Conservation (phyloP, 2,113 vertebrate genomes). For the Chaetura pelagica region DNA sequence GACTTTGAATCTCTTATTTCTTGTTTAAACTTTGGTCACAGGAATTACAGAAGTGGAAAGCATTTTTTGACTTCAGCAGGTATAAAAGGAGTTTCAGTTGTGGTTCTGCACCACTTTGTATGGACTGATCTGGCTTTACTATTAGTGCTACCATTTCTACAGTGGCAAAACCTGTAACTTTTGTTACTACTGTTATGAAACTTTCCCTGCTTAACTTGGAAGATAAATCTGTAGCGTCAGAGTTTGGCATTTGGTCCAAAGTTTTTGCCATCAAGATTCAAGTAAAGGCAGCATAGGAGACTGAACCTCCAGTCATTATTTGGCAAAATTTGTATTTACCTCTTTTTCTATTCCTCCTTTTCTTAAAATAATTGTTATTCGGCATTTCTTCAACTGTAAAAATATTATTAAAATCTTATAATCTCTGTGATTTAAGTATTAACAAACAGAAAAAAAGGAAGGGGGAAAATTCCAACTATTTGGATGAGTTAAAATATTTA, state of each 20-base stretch:
- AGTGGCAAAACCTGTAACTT: not conserved
- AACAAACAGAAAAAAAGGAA: not conserved
- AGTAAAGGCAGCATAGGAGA: not conserved
- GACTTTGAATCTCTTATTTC: not conserved
- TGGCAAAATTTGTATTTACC: not conserved
- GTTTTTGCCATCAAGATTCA: not conserved
- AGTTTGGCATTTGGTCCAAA: accelerated
- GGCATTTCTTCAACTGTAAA: not conserved
- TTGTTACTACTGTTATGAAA: not conserved
- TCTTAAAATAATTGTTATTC: not conserved
- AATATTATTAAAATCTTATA: not conserved
- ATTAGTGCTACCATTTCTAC: not conserved
- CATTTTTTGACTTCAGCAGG: conserved; percentile 17
- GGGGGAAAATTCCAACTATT: not conserved
- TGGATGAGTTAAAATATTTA: not conserved
- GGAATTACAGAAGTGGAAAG: conserved; percentile 30
- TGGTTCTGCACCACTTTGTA: not conserved
- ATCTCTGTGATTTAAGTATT: not conserved
- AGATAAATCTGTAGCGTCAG: not conserved
- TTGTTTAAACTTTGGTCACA: not conserved
- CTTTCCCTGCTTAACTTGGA: not conserved
- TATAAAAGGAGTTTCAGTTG: not conserved
- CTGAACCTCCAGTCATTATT: not conserved
- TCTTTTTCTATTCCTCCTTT: not conserved
- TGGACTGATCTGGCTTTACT: not conserved